Base-by-base conservation (phyloP, 2,113 vertebrate genomes). In the Cyprinodon variegatus region DNA sequence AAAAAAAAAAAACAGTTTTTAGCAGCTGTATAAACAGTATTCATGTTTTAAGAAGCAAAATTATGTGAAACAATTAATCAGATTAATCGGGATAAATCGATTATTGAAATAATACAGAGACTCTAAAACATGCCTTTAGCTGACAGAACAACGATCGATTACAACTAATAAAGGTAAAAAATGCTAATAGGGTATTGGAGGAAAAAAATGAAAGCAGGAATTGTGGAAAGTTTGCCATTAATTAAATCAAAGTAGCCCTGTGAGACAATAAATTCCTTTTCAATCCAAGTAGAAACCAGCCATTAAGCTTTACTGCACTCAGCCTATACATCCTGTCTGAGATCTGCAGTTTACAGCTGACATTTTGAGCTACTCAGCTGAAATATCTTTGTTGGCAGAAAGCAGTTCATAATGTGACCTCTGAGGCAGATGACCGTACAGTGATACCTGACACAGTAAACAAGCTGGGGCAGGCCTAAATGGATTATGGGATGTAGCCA, bases 381-480 rank as follows among this genome's bases (percentile, higher is more conserved):
- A 78, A 84, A 80, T 41, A 20, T 45, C 40, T 62, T 15, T 3
- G 48, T 15, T 74, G 67, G 72, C 69, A 68, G 50, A 43, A 83
- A 76, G 45, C 60, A n/a, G 61, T 20, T 82, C 38, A 64, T 45
- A 65, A 15, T 64, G 79, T 86, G 77, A 82, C 66, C 81, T 82
- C 69, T 64, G 48, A 78, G 59, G 48, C 65, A 82, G 67, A 66
- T 17, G 70, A 78, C 72, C 40, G 0, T 14, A 22, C 65, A 74
- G 65, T 53, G 79, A 78, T 53, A 78, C 73, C 69, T 53, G 78
- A 72, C 71, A 75, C 68, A 61, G 70, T 73, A 75, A 82, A 86
- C 72, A 77, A 76, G 53, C 41, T 43, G 11, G 20, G 17, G 13
- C 60, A 68, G 67, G 66, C 20, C 67, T 41, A 59, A 61, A 70